Evolutionary conservation across 2,113 vertebrate genomes (phyloP), one percentile per base, ranked within the genome.

Genomic region (Meles meles): DNA sequence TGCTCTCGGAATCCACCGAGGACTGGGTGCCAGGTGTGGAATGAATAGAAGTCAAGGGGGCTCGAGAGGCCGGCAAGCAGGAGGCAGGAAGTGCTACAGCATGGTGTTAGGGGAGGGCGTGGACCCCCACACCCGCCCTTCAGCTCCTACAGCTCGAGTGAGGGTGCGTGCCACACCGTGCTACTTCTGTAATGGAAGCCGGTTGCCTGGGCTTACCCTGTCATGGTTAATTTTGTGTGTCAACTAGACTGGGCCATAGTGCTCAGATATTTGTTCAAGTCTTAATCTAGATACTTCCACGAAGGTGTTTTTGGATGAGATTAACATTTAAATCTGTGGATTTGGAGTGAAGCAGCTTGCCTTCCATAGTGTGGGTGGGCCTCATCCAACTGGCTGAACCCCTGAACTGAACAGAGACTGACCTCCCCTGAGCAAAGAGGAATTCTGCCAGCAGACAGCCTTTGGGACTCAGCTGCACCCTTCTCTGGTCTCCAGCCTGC

Each of bases 41-140:
- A 4, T 15, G 1, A 55, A 11, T 9, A 15, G 67, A 47, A 6
- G 37, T 0, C 11, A 7, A 14, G 23, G 39, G 25, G 79, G 27
- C 71, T 80, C 71, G 13, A 47, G 67, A 25, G 7, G 42, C 31
- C 29, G 0, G 49, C 42, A 44, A 39, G 25, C 5, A 34, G 37
- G 52, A 52, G 6, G 42, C 57, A 31, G 86, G 61, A 44, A 10
- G 42, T 0, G 1, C 6, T 20, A 0, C 7, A 7, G 20, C 52
- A 6, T 1, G 42, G 29, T 0, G 0, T 11, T 15, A 2, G 57
- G 39, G 25, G 25, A 42, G 47, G 17, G 0, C 0, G 2, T 2
- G 25, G 77, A 27, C 20, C 6, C 44, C 25, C 0, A 3, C 7
- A 17, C 27, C 79, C 79, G 44, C 34, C 21, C 12, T 77, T 47